Conservation (phyloP, 2,113 vertebrate genomes). For the Prolemur simus region DNA sequence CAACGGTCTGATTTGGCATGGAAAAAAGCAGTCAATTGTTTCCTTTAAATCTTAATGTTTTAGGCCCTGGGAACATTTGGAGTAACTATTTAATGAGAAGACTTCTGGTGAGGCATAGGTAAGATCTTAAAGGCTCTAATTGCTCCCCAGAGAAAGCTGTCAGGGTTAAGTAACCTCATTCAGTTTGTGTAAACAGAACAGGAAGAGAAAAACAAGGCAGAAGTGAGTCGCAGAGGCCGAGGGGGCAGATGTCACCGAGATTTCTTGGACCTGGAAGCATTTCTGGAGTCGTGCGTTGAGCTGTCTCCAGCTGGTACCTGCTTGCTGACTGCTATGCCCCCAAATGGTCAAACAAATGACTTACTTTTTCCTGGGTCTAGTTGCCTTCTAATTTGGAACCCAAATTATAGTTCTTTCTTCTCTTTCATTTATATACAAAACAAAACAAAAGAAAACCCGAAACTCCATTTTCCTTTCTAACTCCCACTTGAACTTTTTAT, state of each 20-base stretch:
- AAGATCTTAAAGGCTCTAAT: conserved; percentile 77
- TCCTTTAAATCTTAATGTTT: conserved; percentile 77
- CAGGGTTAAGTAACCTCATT: conserved; percentile 72
- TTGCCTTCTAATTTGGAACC: conserved; percentile 64
- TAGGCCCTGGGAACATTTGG: conserved; percentile 75
- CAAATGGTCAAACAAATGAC: conserved; percentile 61
- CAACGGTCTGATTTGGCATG: conserved; percentile 75
- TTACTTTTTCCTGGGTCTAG: conserved; percentile 56
- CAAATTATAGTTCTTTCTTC: conserved; percentile 65
- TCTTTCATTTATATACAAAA: conserved; percentile 72
- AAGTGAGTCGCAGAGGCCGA: conserved; percentile 25
- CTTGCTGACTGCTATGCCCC: not conserved
- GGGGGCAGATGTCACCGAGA: not conserved
- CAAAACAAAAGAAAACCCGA: conserved; percentile 21
- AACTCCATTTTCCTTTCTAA: conserved; percentile 41
- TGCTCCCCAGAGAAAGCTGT: conserved; percentile 76
- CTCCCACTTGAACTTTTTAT: not conserved
- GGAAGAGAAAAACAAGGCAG: conserved; percentile 63
- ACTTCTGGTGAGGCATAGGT: conserved; percentile 73
- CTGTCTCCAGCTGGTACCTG: conserved; percentile 43
- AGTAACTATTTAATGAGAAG: conserved; percentile 78
- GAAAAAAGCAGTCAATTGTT: conserved; percentile 75
- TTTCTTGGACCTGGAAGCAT: not conserved
- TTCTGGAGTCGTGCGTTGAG: not conserved
- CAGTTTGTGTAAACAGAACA: conserved; percentile 49